Conservation (phyloP, 2,888 invertebrate genomes). For the Noctua comes region DNA sequence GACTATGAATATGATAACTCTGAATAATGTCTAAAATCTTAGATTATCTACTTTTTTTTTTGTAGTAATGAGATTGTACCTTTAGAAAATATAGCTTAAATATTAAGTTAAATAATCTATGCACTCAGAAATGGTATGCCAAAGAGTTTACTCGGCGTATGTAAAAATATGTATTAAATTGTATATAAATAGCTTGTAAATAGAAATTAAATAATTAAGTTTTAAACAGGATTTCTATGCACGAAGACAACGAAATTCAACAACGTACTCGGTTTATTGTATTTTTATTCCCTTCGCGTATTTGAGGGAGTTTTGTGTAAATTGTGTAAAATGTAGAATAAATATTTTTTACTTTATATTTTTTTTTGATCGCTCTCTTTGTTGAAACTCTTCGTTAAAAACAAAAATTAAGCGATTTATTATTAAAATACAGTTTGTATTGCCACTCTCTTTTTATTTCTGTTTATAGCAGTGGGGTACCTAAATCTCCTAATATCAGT, state of each 20-base stretch:
- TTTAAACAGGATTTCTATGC: constrained; percentile 6
- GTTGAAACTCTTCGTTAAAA: neutral
- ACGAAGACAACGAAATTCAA: constrained; percentile 70
- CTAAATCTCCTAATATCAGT: neutral
- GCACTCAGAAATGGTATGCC: constrained; percentile 80
- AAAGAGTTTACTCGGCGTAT: constrained; percentile 84
- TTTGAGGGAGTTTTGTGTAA: constrained; percentile 65
- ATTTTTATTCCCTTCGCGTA: constrained; percentile 58
- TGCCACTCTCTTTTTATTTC: neutral
- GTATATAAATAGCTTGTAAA: constrained; percentile 58
- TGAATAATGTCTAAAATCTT: neutral
- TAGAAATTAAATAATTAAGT: constrained; percentile 34
- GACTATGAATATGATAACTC: constrained; percentile 13
- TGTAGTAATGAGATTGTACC: constrained; percentile 32
- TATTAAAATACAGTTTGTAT: neutral
- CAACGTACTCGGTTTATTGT: constrained; percentile 66
- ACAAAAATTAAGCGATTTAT: neutral
- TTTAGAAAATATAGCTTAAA: constrained; percentile 1
- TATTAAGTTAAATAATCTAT: constrained; percentile 47
- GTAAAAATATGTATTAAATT: constrained; percentile 67
- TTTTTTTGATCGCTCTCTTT: neutral
- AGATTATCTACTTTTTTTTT: constrained; percentile 1
- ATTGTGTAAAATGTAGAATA: constrained; percentile 66
- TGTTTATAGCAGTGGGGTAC: neutral
- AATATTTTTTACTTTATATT: constrained; percentile 49